Conservation (phyloP, 2,888 invertebrate genomes). For the Epinotia bilunana region DNA sequence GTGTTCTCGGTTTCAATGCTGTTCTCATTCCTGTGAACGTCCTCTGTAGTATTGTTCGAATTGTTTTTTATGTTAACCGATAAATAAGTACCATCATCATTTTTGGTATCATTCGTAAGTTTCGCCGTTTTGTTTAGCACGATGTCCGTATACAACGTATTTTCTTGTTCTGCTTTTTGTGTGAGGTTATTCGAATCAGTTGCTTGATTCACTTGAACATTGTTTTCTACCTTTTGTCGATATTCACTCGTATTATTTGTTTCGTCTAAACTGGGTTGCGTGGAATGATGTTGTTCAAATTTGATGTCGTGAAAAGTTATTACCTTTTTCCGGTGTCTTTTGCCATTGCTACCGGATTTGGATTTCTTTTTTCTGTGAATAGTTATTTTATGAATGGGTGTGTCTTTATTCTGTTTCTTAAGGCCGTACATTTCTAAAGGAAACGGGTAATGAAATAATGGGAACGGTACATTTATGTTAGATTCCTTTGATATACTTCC, state of each 20-base stretch:
- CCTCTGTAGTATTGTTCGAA: slow-evolving; percentile 54
- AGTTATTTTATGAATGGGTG: slow-evolving; percentile 66
- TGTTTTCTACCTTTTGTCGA: slow-evolving; percentile 49
- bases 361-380: slow-evolving; percentile 76
- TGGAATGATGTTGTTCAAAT: slow-evolving; percentile 57
- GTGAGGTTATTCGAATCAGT: slow-evolving; percentile 48
- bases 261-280: slow-evolving; percentile 53
- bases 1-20: slow-evolving; percentile 70
- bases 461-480: slow-evolving; percentile 62
- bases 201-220: slow-evolving; percentile 44
- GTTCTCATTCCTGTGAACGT: slow-evolving; percentile 58
- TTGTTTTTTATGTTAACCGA: slow-evolving; percentile 64
- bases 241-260: slow-evolving; percentile 49
- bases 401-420: slow-evolving; percentile 60
- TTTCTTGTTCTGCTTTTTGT: slow-evolving; percentile 43
- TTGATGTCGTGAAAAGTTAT: slow-evolving; percentile 69
- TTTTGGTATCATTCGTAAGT: slow-evolving; percentile 54
- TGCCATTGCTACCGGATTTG: slow-evolving; percentile 61
- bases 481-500: slow-evolving; percentile 62
- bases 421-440: slow-evolving; percentile 65
- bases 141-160: slow-evolving; percentile 37
- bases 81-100: slow-evolving; percentile 60
- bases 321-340: slow-evolving; percentile 72
- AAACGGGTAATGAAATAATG: slow-evolving; percentile 67
- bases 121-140: slow-evolving; percentile 52